Percentiles rank a stretch among this genome's conserved stretches.
Evolutionary conservation across 2,797 vertebrate genomes (phyloP).

Genomic region (Enteromius mattozi): DNA sequence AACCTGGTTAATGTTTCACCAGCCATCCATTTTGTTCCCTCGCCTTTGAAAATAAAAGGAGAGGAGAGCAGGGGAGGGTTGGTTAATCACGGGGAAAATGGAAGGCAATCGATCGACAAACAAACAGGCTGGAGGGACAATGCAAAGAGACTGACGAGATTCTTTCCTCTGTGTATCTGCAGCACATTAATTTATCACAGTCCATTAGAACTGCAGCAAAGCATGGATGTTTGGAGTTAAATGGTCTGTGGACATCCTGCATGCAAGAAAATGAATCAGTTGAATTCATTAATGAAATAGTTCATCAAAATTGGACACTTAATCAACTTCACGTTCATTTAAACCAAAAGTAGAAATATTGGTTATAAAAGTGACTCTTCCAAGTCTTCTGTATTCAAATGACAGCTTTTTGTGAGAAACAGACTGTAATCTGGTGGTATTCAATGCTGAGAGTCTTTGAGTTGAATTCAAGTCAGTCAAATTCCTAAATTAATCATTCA

Average conservation of each 20-base stretch:
- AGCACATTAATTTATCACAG: constrained; percentile 70
- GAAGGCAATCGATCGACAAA: constrained; percentile 75
- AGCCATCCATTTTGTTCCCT: constrained; percentile 58
- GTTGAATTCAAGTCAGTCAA: background rate
- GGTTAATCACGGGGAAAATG: constrained; percentile 74
- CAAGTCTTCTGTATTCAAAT: background rate
- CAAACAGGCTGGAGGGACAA: constrained; percentile 69
- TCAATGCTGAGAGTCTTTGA: background rate
- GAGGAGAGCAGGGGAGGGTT: constrained; percentile 58
- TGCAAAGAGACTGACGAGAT: constrained; percentile 52
- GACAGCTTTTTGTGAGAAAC: background rate
- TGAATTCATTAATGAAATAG: background rate
- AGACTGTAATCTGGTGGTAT: background rate
- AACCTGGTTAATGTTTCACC: constrained; percentile 81
- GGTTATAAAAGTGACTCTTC: background rate
- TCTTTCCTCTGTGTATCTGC: constrained; percentile 68
- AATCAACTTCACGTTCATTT: background rate
- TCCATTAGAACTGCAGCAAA: constrained; percentile 52
- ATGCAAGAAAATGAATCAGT: background rate
- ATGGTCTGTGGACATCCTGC: constrained; percentile 14
- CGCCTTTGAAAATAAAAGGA: constrained; percentile 48
- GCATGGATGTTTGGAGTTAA: constrained; percentile 12
- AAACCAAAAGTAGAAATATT: background rate
- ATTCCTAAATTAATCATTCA: background rate
- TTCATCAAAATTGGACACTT: background rate